Conservation (phyloP, 2,797 vertebrate species). For the Epinephelus malabaricus region DNA sequence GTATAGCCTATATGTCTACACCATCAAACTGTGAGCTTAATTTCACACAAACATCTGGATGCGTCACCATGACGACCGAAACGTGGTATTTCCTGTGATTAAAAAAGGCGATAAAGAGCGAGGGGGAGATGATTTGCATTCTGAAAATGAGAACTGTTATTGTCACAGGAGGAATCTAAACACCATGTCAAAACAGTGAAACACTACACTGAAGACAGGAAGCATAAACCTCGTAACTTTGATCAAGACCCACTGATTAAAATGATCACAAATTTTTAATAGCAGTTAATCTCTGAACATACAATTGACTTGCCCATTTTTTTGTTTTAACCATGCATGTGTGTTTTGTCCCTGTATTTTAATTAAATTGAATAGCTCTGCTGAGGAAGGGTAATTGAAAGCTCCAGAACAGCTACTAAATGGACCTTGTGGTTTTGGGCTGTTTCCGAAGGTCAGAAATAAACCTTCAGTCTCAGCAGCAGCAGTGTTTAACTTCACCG, state of each 20-base stretch:
- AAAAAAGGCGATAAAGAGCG: not conserved
- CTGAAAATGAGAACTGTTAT: not conserved
- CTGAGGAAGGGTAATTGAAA: no score
- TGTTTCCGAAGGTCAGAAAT: not conserved
- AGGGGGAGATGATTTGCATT: slow-evolving; percentile 1
- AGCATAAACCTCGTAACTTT: not conserved
- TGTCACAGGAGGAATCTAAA: slow-evolving; percentile 32
- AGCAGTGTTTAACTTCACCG: no score
- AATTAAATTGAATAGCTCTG: no score
- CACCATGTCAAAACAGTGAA: not conserved
- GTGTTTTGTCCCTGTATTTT: no score
- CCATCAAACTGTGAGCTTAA: slow-evolving; percentile 2
- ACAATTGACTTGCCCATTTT: no score
- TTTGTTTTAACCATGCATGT: no score
- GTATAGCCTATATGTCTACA: not conserved
- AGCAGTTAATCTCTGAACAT: no score
- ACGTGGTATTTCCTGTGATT: slow-evolving; percentile 33
- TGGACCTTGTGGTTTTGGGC: no score
- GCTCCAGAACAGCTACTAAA: no score
- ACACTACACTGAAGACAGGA: not conserved
- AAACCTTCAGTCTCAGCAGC: not conserved
- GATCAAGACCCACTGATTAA: no score
- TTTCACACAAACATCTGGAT: slow-evolving; percentile 41
- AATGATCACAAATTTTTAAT: no score
- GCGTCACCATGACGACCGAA: slow-evolving; percentile 10